Evolutionary conservation across 1,140 invertebrate species (phyloP).

Genomic region (Himalopsyche phryganea): DNA sequence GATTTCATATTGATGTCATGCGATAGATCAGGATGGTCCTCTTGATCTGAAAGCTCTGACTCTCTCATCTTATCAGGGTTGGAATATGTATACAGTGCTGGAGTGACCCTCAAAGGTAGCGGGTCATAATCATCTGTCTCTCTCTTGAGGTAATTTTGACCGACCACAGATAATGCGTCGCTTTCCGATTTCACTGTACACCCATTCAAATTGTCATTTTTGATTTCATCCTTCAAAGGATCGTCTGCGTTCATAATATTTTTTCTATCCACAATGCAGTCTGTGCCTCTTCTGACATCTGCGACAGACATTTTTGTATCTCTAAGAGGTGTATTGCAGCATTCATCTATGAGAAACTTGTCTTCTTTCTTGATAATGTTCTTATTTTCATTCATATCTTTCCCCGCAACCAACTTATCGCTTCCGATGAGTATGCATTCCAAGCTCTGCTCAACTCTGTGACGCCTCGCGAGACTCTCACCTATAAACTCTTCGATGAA

Average conservation of each 20-base stretch:
- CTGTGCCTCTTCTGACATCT: not conserved
- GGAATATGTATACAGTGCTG: slow-evolving; percentile 72
- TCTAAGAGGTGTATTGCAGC: slow-evolving; percentile 12
- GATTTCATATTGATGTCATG: slow-evolving; percentile 36
- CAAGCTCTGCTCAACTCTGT: slow-evolving; percentile 38
- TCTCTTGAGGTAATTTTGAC: slow-evolving; percentile 37
- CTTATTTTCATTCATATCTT: slow-evolving; percentile 45
- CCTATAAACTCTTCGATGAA: slow-evolving; percentile 39
- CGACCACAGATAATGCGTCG: not conserved
- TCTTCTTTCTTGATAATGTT: slow-evolving; percentile 29
- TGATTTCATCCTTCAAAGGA: slow-evolving; percentile 4
- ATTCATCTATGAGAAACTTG: slow-evolving; percentile 25
- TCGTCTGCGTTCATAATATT: slow-evolving; percentile 31
- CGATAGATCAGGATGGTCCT: slow-evolving; percentile 22
- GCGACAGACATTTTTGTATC: not conserved
- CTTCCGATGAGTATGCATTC: slow-evolving; percentile 25
- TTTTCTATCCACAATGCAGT: not conserved
- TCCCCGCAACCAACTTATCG: slow-evolving; percentile 24
- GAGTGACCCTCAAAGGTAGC: slow-evolving; percentile 65
- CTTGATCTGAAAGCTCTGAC: slow-evolving; percentile 36
- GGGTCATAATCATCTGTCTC: slow-evolving; percentile 57
- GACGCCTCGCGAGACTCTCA: slow-evolving; percentile 43
- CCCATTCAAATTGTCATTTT: slow-evolving; percentile 4
- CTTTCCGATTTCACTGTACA: slow-evolving; percentile 1
- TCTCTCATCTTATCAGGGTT: slow-evolving; percentile 60